phyloP scores from a whole-genome alignment of 1,140 invertebrate genomes.

The Pogonus chalceus region DNA sequence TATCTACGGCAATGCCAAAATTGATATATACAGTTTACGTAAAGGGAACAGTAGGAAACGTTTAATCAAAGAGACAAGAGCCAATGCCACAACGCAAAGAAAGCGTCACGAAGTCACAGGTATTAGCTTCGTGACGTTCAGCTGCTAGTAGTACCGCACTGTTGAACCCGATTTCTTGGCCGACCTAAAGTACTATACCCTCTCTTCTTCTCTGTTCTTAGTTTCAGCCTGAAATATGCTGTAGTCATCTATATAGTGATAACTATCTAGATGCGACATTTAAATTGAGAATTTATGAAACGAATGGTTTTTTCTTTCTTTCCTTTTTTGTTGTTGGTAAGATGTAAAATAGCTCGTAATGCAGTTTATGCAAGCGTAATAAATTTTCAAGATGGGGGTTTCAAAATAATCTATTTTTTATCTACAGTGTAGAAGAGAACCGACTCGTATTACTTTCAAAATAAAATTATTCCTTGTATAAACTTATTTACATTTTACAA shows the following conservation, averaged over 20 bases:
- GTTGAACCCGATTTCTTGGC: too few species aligned
- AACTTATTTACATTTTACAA: too few species aligned
- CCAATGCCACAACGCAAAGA: background rate
- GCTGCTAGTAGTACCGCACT: too few species aligned
- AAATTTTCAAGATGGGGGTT: background rate
- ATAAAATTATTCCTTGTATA: too few species aligned
- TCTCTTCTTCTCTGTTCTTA: too few species aligned
- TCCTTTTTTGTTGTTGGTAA: background rate
- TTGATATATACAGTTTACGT: too few species aligned
- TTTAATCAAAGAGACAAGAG: conserved; percentile 3
- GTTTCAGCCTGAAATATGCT: background rate
- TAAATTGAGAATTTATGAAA: background rate
- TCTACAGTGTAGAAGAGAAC: too few species aligned
- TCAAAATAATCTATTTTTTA: background rate
- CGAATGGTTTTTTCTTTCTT: background rate
- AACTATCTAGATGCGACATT: background rate
- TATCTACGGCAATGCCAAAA: too few species aligned
- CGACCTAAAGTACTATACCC: too few species aligned
- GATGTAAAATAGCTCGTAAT: background rate
- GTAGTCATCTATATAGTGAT: background rate
- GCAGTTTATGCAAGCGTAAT: background rate
- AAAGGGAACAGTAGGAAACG: background rate
- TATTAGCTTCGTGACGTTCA: background rate
- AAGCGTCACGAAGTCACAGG: background rate
- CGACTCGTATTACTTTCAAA: too few species aligned